phyloP scores from a whole-genome alignment of 2,888 invertebrate species.

The Pachymerium ferrugineum region DNA sequence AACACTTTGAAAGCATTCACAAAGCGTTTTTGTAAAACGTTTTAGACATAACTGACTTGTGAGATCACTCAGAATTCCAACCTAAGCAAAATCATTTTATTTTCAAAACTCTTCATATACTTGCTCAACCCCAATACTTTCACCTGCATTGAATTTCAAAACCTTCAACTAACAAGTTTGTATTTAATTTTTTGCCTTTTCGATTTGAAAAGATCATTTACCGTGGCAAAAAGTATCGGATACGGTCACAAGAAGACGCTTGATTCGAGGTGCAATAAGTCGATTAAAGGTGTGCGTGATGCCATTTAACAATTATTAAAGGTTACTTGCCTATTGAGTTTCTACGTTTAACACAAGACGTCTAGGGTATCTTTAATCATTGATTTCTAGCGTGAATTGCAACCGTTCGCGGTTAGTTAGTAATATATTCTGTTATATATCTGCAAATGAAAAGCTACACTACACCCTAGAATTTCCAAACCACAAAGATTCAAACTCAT shows the following conservation, averaged over 20 bases:
- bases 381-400: background rate
- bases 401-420: background rate
- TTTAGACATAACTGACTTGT: no score
- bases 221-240: background rate
- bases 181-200: no score
- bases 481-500: constrained; percentile 11
- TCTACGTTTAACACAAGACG: background rate
- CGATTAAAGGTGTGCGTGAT: background rate
- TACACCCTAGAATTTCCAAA: background rate
- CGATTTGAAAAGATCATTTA: no score
- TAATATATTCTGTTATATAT: background rate
- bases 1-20: no score
- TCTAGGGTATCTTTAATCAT: constrained; percentile 5
- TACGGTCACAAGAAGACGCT: background rate
- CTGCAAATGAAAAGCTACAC: background rate
- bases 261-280: constrained; percentile 2
- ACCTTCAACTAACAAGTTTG: no score
- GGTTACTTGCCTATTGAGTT: background rate
- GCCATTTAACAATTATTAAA: background rate
- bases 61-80: no score
- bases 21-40: no score
- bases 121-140: no score
- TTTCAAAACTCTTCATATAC: no score
- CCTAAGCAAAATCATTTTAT: no score
- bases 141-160: no score